Conservation (phyloP, 1,140 invertebrate genomes). For the Ips nitidus region DNA sequence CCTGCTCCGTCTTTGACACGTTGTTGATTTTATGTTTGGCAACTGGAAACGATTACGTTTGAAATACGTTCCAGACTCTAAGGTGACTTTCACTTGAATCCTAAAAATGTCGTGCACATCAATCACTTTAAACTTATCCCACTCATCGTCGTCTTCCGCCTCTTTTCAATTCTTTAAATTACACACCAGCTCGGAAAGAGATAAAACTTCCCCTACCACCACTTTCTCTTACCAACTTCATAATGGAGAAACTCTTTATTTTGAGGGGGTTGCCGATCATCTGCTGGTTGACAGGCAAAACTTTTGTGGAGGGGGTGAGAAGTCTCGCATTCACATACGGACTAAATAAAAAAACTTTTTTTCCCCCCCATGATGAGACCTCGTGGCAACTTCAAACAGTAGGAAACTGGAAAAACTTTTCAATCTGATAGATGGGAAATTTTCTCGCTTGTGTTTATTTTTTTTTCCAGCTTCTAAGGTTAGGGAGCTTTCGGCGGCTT, state of each 20-base stretch:
- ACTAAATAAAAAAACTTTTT: conserved; percentile 13
- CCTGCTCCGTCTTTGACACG: background rate
- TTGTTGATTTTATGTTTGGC: conserved; percentile 5
- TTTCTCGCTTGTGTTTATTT: too few species aligned
- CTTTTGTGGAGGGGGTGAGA: background rate
- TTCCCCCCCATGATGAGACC: background rate
- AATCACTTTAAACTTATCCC: too few species aligned
- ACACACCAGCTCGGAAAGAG: too few species aligned
- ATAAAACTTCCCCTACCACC: too few species aligned
- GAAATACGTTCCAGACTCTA: too few species aligned
- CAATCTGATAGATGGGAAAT: too few species aligned
- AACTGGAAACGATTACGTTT: background rate
- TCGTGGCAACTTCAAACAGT: conserved; percentile 7
- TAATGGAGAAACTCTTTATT: conserved; percentile 6
- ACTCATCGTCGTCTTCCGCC: too few species aligned
- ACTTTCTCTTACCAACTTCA: background rate
- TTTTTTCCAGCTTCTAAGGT: too few species aligned
- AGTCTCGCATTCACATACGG: background rate
- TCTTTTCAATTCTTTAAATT: too few species aligned
- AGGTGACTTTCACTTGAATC: too few species aligned
- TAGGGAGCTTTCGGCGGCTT: too few species aligned
- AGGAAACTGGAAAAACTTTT: background rate
- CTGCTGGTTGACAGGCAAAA: conserved; percentile 10
- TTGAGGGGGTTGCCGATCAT: conserved; percentile 4
- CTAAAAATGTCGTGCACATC: too few species aligned